Evolutionary conservation across 2,113 vertebrate species (phyloP), one percentile per base, ranked within the genome.

Genomic region (Edolisoma coerulescens): DNA sequence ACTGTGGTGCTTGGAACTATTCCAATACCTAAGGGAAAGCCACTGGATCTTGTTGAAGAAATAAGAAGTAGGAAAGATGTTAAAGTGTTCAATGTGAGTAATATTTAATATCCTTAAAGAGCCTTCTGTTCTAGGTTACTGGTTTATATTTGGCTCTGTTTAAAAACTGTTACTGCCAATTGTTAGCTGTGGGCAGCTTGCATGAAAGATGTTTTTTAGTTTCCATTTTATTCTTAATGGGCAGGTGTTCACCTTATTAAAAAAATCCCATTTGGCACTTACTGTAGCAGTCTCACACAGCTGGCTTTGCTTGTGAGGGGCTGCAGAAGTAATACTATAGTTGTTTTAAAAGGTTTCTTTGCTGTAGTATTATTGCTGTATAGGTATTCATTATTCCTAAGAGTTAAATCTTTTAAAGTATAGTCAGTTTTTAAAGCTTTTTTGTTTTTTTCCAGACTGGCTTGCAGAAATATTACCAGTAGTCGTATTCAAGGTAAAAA

Each of bases 1-100:
- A 97, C 97, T 17, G 69, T 98, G 18, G 71, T 99, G 73, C 97
- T 99, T 69, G 99, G 99, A 94, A 99, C 99, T 57, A 99, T 99
- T 96, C 99, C 99, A 10, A 11, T 98, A 74, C 98, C 99, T 7
- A 99, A 98, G 96, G 99, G 99, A 50, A 99, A 98, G 92, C 98
- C 98, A 2, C 97, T 99, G 84, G 98, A 96, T 50, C 98, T 99
- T 32, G 99, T 99, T 63, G 99, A 99, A 94, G 99, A 99, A 94
- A 99, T 99, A 93, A 97, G 98, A 83, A 97, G 61, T 96, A 97
- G 99, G 68, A 96, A 89, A 7, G 99, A 99, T 24, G 97, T 99
- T 85, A 98, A 97, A 94, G 97, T 99, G 83, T 99, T 99, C 95
- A 98, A 81, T 21, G 99, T 99, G 95, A 99, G 99, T 98, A 94